phyloP scores from a whole-genome alignment of 1,140 invertebrate genomes.

The Drosophila melanogaster region Release_6_plus_ISO1_MT NT_033777.3:9115001-9115500 shows the following conservation, averaged over 20 bases:
- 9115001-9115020: constrained; percentile 16
- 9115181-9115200: constrained; percentile 31
- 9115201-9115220: constrained; percentile 30
- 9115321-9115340: constrained; percentile 11
- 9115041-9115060: constrained; percentile 38
- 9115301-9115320: constrained; percentile 33
- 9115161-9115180: constrained; percentile 11
- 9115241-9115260: constrained; percentile 45
- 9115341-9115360: constrained; percentile 1
- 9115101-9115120: constrained; percentile 41
- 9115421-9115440: constrained; percentile 67
- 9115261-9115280: constrained; percentile 64
- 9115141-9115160: constrained; percentile 1
- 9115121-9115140: constrained; percentile 28
- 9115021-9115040: constrained; percentile 44
- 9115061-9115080: constrained; percentile 2
- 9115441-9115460: constrained; percentile 35
- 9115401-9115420: constrained; percentile 82
- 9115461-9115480: constrained; percentile 77
- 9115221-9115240: constrained; percentile 29
- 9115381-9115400: constrained; percentile 73
- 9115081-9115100: constrained; percentile 40
- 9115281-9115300: constrained; percentile 63
- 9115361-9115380: constrained; percentile 4
- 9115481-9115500: constrained; percentile 78